Percentiles rank a stretch among this genome's conserved stretches.
phyloP scores from a whole-genome alignment of 2,797 vertebrate genomes.

The Typhlichthys eigenmanni region DNA sequence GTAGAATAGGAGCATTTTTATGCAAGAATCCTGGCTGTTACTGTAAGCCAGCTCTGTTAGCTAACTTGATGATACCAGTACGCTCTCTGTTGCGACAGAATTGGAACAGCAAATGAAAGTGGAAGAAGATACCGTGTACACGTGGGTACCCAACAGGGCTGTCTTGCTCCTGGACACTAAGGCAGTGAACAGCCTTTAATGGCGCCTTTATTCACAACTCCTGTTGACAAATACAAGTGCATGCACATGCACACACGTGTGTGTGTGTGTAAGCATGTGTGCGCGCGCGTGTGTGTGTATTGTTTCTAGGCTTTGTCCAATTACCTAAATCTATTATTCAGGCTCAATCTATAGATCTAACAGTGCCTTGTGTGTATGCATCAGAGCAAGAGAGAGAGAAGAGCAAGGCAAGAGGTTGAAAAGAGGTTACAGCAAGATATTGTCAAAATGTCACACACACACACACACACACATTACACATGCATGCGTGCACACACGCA shows the following conservation, averaged over 20 bases:
- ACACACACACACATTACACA: neutral
- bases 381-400: slow-evolving; percentile 1
- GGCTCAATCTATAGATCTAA: slow-evolving; percentile 2
- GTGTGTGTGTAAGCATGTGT: neutral
- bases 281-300: neutral
- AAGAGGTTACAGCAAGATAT: neutral
- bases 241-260: neutral
- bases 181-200: neutral
- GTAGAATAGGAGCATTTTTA: no score
- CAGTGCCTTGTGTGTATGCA: neutral
- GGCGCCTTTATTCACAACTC: neutral
- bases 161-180: slow-evolving; percentile 5
- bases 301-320: slow-evolving; percentile 8
- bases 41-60: no score
- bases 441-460: neutral
- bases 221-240: neutral
- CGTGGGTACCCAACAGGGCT: neutral
- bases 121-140: neutral
- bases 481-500: neutral
- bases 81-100: no score
- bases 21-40: no score
- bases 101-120: neutral
- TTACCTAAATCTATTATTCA: slow-evolving; percentile 23
- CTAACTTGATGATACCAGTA: no score
- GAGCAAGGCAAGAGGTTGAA: neutral